Base-by-base conservation (phyloP, 2,888 invertebrate species). In the Lathronympha strigana region DNA sequence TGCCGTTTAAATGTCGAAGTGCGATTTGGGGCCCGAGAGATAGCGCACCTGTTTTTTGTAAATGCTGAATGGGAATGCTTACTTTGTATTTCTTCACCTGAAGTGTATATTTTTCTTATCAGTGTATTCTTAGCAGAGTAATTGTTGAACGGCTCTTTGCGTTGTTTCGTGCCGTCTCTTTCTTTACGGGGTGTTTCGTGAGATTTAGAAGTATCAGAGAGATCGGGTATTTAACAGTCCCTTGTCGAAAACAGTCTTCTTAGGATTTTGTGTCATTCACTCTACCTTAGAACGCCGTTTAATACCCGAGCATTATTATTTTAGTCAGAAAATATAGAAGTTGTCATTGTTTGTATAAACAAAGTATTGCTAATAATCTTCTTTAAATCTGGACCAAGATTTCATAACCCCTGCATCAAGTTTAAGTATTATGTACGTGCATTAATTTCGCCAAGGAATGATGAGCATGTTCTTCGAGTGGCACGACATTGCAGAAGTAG, bases 401-500 rank as follows among this genome's bases (percentile, higher is more conserved):
- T 43, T 43, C 17, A 40, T 3, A 38, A 43, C 23, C 28, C 51
- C 49, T 45, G 49, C 40, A 43, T 51, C n/a, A 21, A 28, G 25
- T 49, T 28, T 51, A 17, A 28, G 25, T 15, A 38, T 47, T 61
- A 51, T 60, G 50, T 47, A 61, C 51, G 55, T 31, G 40, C 61
- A 40, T 61, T 67, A 55, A 60, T 63, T 67, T 71, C 51, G 38
- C 63, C 62, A 61, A 58, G 23, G 58, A 68, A 69, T 62, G 63
- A 61, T 66, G 53, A 57, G 47, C 45, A 57, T 66, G 66, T 70
- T 73, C 36, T 66, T 61, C 61, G 67, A 69, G 68, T 60, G 68
- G 57, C 51, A 38, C 67, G 66, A 69, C 75, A 74, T 71, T 71
- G 74, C 82, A 83, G 83, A 76, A 83, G 81, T 80, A 73, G 77